Base-by-base conservation (phyloP, 2,113 vertebrate species). In the Atherinomorus stipes region DNA sequence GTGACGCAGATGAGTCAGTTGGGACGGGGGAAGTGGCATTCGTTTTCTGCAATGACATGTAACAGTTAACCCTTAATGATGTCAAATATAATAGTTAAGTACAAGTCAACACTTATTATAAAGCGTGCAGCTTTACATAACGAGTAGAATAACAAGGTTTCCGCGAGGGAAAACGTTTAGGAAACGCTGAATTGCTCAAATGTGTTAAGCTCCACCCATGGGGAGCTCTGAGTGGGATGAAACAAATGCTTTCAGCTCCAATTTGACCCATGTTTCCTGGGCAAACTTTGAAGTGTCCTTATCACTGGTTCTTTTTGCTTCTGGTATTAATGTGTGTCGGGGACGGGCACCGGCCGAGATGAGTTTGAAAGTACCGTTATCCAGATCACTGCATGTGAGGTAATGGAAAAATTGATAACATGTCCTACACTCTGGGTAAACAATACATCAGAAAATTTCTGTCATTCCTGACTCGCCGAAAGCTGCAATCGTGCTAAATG, bases 361-460 rank as follows among this genome's bases (percentile, higher is more conserved):
- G 73, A 83, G 85, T 76, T 80, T 85, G 71, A 80, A 87, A 85
- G 83, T 89, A 83, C 87, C 76, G 84, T 85, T 88, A 91, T 87
- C 66, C 79, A 86, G 80, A 81, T 82, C 68, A 75, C 78, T 87
- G 83, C 70, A 78, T 89, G 71, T 85, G 82, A 87, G 76, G 84
- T 87, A 85, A 85, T 88, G 76, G 81, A 82, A 86, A 83, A 84
- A 85, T 57, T 89, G 78, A 77, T 80, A 83, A 86, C 78, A 45
- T 74, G 52, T 64, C 63, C 40, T 16, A 23, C 63, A 72, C 53
- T n/a, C 62, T 50, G 13, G 61, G 70, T 82, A 86, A 81, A 88
- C 66, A 88, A 72, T 64, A 66, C 64, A 70, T 68, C 82, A 71
- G 63, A 73, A 78, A 60, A 71, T 58, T 70, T 74, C 59, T 73